Evolutionary conservation across 2,113 vertebrate genomes (phyloP), one percentile per base, ranked within the genome.

Genomic region (Plecturocebus donacophilus): DNA sequence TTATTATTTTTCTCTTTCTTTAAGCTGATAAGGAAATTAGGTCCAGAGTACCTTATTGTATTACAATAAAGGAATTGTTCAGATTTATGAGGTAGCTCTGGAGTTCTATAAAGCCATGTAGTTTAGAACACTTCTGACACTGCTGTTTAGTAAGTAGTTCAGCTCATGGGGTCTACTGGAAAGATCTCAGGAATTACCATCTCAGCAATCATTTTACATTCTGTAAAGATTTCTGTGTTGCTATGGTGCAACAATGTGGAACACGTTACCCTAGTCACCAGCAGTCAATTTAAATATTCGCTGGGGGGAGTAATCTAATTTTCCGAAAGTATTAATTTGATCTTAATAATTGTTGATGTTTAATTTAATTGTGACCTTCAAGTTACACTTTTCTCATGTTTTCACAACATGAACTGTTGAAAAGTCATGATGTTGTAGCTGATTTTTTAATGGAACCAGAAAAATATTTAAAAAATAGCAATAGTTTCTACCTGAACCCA

Each of bases 311-410:
- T 88, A 75, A 89, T 73, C 47, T 77, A 61, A 93, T 85, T 95
- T 87, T 95, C n/a, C 52, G 79, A 54, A 56, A 83, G 27, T 91
- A 66, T 80, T 95, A 80, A 91, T 58, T 85, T 91, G 93, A 91
- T 96, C 14, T 95, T 97, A 97, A 92, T 93, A 86, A 71, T 86
- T 68, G 47, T 80, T 94, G 90, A 93, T 97, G 54, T 82, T 93
- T 94, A 87, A 73, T 95, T 96, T 95, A 94, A 84, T 92, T 96
- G 58, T 97, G 81, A 96, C 66, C 87, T 97, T 88, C 91, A 88
- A 87, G 23, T 71, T 89, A 70, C 8, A 61, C 25, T 91, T 94
- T 73, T 97, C 54, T 88, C 40, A 20, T 38, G n/a, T 93, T 93
- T 97, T 93, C 20, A 75, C 17, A 81, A 32, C 10, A 35, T 52